A percentile compares a stretch with the other conserved stretches of the same genome.
These are phyloP conservation scores for Ormyrus labotus DNA, from an alignment of 2,888 invertebrate species.

Conservation along the genomic window DNA sequence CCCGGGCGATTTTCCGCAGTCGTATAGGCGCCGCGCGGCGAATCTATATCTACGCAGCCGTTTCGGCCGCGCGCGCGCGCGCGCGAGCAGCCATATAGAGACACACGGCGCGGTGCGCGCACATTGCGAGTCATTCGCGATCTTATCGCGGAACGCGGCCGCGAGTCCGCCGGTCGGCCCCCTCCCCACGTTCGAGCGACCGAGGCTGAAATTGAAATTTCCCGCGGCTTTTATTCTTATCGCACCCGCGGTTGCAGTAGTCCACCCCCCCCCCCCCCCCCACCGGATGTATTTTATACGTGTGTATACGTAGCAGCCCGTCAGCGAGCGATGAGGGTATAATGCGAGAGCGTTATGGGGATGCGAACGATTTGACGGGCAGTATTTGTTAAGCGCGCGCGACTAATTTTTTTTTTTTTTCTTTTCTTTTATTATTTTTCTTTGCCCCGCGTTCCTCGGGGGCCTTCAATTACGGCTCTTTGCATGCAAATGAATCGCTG, in stretches of 20 bases:
- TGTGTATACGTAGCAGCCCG: too few species aligned
- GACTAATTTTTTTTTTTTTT: slow-evolving; percentile 17
- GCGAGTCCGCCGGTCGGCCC: background rate
- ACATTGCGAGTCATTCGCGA: slow-evolving; percentile 44
- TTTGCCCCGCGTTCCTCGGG: background rate
- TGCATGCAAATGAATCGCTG: slow-evolving; percentile 23
- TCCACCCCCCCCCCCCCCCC: background rate
- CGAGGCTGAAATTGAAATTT: slow-evolving; percentile 51
- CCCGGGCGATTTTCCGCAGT: slow-evolving; percentile 24
- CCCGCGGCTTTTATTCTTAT: slow-evolving; percentile 50
- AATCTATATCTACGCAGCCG: background rate
- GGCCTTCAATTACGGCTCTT: slow-evolving; percentile 19
- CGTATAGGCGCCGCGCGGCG: background rate
- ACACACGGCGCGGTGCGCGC: slow-evolving; percentile 5
- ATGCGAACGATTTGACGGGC: background rate
- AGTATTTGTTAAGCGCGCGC: slow-evolving; percentile 2
- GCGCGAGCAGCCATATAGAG: background rate
- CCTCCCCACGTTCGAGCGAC: background rate
- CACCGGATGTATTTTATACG: slow-evolving; percentile 28
- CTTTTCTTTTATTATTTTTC: background rate
- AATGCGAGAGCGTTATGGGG: background rate
- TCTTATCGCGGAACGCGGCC: slow-evolving; percentile 23
- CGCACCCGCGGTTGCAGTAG: background rate
- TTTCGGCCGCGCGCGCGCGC: background rate
- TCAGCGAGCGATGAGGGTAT: background rate